Evolutionary conservation across 2,113 vertebrate species (phyloP), one percentile per base, ranked within the genome.

Genomic region (Acrocephalus arundinaceus): DNA sequence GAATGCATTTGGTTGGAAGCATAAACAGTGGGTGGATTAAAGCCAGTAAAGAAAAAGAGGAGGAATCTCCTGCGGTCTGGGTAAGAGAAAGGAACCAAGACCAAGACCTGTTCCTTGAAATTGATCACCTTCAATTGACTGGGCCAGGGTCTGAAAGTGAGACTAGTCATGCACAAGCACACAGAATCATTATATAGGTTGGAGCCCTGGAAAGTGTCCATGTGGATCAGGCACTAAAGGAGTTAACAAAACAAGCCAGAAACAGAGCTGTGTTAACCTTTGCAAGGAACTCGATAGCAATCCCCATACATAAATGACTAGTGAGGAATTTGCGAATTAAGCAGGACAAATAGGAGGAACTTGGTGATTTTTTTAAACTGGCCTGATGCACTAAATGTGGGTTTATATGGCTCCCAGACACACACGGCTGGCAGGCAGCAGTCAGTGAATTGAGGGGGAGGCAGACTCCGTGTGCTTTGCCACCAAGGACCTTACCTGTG

Each of bases 11-110:
- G 48, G 46, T 67, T 85, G 72, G 80, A 73, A 95, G 77, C 62
- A 85, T 84, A 93, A 94, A 94, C 54, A 90, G 77, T 46, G 68
- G 18, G 39, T 86, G 84, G 76, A 93, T 89, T 94, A 68, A 33
- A 89, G 92, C 68, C 76, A 73, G 70, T 45, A 37, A 90, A 35
- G 28, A 52, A 72, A 86, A 88, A 88, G 22, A 88, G 65, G 57
- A 89, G 23, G 31, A 84, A 89, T 84, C 48, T 96, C 73, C 25
- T 45, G 23, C 31, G 78, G 76, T 18, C 23, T 39, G n/a, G 30
- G 39, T 7, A 18, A 10, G 17, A 22, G 27, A 5, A 94, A 85
- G 13, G 59, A 37, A 84, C 30, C 13, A 79, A 84, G 35, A 71
- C 19, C 59, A 77, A 88, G 22, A 41, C 33, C 39, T n/a, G 39